These are phyloP conservation scores for Vulpes ferrilata DNA, from an alignment of 2,113 vertebrate genomes.

Conservation along the genomic window DNA sequence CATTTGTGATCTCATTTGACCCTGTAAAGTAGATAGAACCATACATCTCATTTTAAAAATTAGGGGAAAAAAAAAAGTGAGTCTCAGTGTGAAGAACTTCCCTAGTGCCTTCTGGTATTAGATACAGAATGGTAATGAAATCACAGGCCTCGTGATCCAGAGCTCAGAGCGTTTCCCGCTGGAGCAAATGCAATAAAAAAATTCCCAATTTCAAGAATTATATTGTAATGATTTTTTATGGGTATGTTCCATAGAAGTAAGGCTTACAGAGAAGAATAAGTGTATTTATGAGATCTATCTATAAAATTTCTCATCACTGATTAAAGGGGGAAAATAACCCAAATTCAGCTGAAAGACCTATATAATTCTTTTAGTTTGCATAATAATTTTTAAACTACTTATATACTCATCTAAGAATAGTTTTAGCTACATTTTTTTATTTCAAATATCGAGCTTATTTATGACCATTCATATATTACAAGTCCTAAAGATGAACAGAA, in stretches of 20 bases:
- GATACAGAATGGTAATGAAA: background rate
- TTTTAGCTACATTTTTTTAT: background rate
- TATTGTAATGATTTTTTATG: background rate
- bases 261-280: background rate
- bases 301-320: background rate
- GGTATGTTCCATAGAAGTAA: background rate
- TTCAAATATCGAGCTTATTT: background rate
- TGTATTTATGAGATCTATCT: background rate
- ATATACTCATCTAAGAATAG: background rate
- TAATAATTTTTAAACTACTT: background rate
- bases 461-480: background rate
- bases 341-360: conserved; percentile 7
- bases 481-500: background rate
- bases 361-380: background rate
- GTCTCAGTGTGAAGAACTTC: background rate
- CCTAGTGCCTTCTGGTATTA: background rate
- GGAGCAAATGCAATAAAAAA: background rate
- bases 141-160: background rate
- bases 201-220: background rate
- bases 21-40: background rate
- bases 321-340: background rate
- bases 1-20: background rate
- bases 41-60: conserved; percentile 21
- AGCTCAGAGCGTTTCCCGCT: background rate
- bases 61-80: background rate